Percentiles rank a stretch among this genome's conserved stretches.
Evolutionary conservation across 2,888 invertebrate genomes (phyloP).

Genomic region (Amblyteles armatorius): DNA sequence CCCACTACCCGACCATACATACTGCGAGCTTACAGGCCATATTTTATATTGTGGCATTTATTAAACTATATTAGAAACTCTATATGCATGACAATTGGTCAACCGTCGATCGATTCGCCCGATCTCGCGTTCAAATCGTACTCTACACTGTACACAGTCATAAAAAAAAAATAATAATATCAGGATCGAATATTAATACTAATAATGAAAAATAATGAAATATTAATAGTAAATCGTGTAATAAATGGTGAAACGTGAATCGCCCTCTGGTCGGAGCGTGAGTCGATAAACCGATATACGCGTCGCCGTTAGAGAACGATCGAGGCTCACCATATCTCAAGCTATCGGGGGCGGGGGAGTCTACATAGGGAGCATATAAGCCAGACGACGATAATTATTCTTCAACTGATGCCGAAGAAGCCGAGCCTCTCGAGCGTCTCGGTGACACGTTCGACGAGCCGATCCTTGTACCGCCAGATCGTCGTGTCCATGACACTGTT

Average conservation of each 20-base stretch:
- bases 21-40: background rate
- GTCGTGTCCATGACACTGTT: slow-evolving; percentile 93
- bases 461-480: slow-evolving; percentile 94
- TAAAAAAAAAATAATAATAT: background rate
- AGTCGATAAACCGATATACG: slow-evolving; percentile 27
- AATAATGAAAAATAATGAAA: background rate
- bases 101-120: background rate
- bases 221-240: slow-evolving; percentile 21
- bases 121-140: background rate
- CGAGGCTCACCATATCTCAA: slow-evolving; percentile 80
- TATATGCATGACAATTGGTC: background rate
- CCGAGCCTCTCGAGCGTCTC: slow-evolving; percentile 90
- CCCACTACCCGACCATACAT: background rate
- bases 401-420: slow-evolving; percentile 87
- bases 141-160: slow-evolving; percentile 12
- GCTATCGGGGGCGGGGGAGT: background rate
- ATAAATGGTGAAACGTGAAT: slow-evolving; percentile 81
- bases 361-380: background rate
- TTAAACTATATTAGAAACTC: background rate
- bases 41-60: background rate
- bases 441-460: slow-evolving; percentile 89
- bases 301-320: slow-evolving; percentile 78
- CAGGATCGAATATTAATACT: background rate
- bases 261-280: slow-evolving; percentile 75
- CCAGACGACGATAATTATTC: slow-evolving; percentile 9